Evolutionary conservation across 2,797 vertebrate species (phyloP).

Genomic region (Calcarius lapponicus): DNA sequence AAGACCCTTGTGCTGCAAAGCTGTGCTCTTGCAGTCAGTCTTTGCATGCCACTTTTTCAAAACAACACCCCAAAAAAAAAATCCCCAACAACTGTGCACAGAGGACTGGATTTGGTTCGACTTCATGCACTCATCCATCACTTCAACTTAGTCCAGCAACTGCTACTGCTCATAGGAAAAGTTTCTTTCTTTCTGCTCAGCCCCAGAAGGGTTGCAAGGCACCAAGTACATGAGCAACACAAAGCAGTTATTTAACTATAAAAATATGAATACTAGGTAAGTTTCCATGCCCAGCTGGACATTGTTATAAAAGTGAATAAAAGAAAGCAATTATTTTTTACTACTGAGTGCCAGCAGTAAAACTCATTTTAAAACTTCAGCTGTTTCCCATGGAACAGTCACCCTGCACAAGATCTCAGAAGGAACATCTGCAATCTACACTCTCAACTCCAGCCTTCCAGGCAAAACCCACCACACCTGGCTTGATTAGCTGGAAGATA

Average conservation of each 20-base stretch:
- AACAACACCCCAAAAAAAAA: background rate
- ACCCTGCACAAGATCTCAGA: background rate
- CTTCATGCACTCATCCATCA: background rate
- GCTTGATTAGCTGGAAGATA: background rate
- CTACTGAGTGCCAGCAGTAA: background rate
- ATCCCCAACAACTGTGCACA: background rate
- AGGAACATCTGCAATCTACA: background rate
- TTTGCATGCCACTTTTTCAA: background rate
- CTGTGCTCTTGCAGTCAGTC: constrained; percentile 9
- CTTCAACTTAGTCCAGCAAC: background rate
- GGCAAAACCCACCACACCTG: background rate
- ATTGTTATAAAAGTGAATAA: background rate
- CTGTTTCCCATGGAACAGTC: background rate
- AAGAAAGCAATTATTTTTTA: background rate
- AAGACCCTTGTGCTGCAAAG: background rate
- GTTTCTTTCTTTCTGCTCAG: background rate
- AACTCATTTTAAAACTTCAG: background rate
- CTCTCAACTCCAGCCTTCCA: background rate
- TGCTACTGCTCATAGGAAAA: background rate
- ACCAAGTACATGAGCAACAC: background rate
- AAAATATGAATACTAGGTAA: background rate
- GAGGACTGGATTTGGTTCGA: background rate
- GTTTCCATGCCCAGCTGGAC: background rate
- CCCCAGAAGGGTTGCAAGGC: background rate
- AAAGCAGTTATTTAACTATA: background rate